These are phyloP conservation scores for Nebria ingens DNA, from an alignment of 1,140 invertebrate species.

Conservation along the genomic window DNA sequence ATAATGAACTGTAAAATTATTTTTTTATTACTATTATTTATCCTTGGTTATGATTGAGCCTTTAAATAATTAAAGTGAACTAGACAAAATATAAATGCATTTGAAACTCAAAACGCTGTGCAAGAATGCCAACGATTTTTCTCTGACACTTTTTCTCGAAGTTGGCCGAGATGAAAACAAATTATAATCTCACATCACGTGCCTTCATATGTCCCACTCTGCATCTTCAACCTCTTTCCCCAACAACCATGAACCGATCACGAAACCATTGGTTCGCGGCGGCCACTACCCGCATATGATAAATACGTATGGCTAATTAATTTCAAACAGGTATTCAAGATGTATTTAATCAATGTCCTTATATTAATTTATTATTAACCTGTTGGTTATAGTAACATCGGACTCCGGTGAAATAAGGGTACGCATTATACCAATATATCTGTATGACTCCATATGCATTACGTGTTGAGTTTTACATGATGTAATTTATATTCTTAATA, in stretches of 20 bases:
- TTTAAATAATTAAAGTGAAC: too few species aligned
- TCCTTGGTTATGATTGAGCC: too few species aligned
- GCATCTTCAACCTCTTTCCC: neutral
- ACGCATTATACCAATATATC: too few species aligned
- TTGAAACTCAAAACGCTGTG: too few species aligned
- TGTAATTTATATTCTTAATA: neutral
- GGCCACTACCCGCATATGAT: slow-evolving; percentile 4
- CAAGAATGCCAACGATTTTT: neutral
- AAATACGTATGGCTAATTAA: slow-evolving; percentile 12
- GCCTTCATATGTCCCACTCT: neutral
- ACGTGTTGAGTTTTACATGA: neutral
- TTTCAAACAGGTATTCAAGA: slow-evolving; percentile 12
- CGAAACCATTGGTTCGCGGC: neutral
- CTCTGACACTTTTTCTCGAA: slow-evolving; percentile 7
- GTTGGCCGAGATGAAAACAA: slow-evolving; percentile 7
- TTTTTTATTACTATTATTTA: too few species aligned
- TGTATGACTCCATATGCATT: too few species aligned
- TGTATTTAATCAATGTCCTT: slow-evolving; percentile 9
- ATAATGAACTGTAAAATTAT: too few species aligned
- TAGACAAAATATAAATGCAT: too few species aligned
- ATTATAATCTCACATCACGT: slow-evolving; percentile 9
- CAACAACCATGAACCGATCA: neutral
- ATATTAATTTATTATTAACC: slow-evolving; percentile 10
- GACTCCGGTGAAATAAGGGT: neutral
- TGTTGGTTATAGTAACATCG: neutral